Conservation (phyloP, 2,113 vertebrate species). For the Anhinga anhinga region DNA sequence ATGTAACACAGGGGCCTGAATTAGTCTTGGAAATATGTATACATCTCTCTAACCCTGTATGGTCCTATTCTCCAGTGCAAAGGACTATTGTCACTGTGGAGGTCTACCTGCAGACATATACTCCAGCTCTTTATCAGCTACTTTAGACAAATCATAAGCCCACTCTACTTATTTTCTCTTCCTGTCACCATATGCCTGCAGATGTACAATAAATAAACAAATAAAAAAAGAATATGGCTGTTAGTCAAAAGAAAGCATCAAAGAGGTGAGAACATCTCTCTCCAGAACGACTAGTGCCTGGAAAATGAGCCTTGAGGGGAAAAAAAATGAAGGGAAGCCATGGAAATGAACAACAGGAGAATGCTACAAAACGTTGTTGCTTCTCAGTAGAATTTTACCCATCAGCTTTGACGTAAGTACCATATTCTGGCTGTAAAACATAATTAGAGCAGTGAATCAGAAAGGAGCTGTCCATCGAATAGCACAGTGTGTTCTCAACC, state of each 20-base stretch:
- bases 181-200: slow-evolving; percentile 1
- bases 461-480: slow-evolving; percentile 56
- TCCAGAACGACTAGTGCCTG: background rate
- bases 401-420: slow-evolving; percentile 69
- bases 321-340: slow-evolving; percentile 46
- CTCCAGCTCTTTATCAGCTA: background rate
- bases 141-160: slow-evolving; percentile 19
- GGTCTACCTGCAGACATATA: background rate
- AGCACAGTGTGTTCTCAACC: slow-evolving; percentile 55
- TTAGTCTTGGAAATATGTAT: background rate
- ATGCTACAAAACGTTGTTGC: slow-evolving; percentile 47
- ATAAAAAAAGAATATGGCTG: slow-evolving; percentile 3
- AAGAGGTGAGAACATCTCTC: slow-evolving; percentile 25
- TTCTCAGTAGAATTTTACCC: slow-evolving; percentile 59
- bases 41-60: background rate
- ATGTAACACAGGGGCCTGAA: background rate
- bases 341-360: slow-evolving; percentile 63
- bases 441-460: slow-evolving; percentile 71
- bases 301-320: slow-evolving; percentile 38
- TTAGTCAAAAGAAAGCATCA: slow-evolving; percentile 40
- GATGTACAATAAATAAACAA: slow-evolving; percentile 43
- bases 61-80: background rate
- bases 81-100: background rate
- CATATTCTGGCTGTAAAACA: slow-evolving; percentile 66
- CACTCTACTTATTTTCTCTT: background rate